Evolutionary conservation across 2,888 invertebrate species (phyloP).

Genomic region (Bibio marci): DNA sequence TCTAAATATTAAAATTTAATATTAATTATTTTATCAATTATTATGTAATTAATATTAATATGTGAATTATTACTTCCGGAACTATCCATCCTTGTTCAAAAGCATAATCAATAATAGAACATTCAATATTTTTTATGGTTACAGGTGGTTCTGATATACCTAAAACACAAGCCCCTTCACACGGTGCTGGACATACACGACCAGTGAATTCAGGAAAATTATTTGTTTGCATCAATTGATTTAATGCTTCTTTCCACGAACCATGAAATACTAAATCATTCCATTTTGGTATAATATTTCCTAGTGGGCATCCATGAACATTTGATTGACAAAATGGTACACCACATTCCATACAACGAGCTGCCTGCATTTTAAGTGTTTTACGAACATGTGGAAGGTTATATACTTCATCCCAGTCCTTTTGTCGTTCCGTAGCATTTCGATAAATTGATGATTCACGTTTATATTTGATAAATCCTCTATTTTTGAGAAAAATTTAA

Average conservation of each 20-base stretch:
- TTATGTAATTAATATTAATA: too few relatives aligned
- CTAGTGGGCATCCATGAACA: slow-evolving; percentile 88
- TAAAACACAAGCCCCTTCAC: slow-evolving; percentile 95
- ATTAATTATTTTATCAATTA: neutral
- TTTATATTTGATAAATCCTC: slow-evolving; percentile 93
- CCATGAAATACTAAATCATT: slow-evolving; percentile 90
- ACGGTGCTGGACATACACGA: slow-evolving; percentile 90
- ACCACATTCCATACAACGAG: slow-evolving; percentile 97
- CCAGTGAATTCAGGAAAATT: slow-evolving; percentile 98
- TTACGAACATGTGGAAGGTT: slow-evolving; percentile 70
- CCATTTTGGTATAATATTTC: slow-evolving; percentile 98
- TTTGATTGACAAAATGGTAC: slow-evolving; percentile 94
- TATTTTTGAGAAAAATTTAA: neutral
- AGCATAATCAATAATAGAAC: slow-evolving; percentile 95
- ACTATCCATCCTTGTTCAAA: slow-evolving; percentile 91
- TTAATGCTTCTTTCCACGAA: slow-evolving; percentile 87
- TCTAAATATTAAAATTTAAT: slow-evolving; percentile 15
- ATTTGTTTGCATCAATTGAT: slow-evolving; percentile 89
- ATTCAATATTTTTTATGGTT: slow-evolving; percentile 98
- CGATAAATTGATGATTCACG: slow-evolving; percentile 79
- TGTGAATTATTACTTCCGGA: slow-evolving; percentile 43
- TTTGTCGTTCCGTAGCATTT: slow-evolving; percentile 61
- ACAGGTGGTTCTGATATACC: slow-evolving; percentile 93
- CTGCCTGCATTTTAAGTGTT: slow-evolving; percentile 80
- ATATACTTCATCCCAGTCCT: slow-evolving; percentile 97